A percentile compares a stretch with the other conserved stretches of the same genome.
Evolutionary conservation across 2,113 vertebrate genomes (phyloP).

Genomic region (Oceanodroma tethys): DNA sequence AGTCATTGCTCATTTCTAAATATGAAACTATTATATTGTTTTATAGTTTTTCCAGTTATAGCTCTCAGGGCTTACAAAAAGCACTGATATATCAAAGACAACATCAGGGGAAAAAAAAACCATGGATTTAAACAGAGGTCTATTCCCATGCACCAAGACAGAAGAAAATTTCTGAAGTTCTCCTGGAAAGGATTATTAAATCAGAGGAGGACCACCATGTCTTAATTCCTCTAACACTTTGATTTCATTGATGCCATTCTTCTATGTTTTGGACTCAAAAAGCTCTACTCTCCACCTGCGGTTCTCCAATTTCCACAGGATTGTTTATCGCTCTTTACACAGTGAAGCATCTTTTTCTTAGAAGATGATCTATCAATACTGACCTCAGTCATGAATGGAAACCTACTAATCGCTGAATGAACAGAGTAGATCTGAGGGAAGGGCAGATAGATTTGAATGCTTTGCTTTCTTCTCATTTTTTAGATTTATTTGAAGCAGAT

Average conservation of each 20-base stretch:
- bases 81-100: neutral
- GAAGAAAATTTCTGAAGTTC: neutral
- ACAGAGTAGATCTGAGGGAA: neutral
- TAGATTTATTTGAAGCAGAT: neutral
- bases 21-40: neutral
- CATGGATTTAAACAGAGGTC: neutral
- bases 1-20: neutral
- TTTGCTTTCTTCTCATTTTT: neutral
- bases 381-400: neutral
- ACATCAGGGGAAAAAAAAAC: rapidly evolving
- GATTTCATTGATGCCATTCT: neutral
- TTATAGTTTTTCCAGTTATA: neutral
- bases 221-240: neutral
- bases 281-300: neutral
- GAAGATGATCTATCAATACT: neutral
- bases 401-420: neutral
- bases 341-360: neutral
- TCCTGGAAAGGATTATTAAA: neutral
- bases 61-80: neutral
- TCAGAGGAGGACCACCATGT: neutral
- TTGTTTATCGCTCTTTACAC: neutral
- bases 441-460: neutral
- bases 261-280: neutral
- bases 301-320: neutral
- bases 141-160: neutral